Conservation (phyloP, 1,140 invertebrate species). For the Spodoptera frugiperda region DNA sequence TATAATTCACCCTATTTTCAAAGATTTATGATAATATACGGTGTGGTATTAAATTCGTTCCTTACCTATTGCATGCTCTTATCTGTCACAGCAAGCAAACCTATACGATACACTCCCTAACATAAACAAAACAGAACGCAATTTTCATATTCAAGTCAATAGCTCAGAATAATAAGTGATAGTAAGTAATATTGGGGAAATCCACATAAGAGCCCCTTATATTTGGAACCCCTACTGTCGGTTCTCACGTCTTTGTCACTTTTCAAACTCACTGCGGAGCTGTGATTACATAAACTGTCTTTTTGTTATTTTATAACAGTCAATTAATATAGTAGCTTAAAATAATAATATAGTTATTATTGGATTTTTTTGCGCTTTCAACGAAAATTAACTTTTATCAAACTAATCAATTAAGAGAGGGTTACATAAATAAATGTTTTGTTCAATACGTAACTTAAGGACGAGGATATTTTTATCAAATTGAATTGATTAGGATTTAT, state of each 20-base stretch:
- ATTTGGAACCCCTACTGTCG: slow-evolving; percentile 49
- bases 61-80: slow-evolving; percentile 64
- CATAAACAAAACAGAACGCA: slow-evolving; percentile 82
- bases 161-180: slow-evolving; percentile 84
- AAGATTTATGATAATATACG: slow-evolving; percentile 67
- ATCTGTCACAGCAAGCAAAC: slow-evolving; percentile 62
- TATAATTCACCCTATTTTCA: slow-evolving; percentile 53
- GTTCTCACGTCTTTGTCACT: slow-evolving; percentile 43
- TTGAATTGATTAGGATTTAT: neutral
- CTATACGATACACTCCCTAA: slow-evolving; percentile 63
- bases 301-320: no score
- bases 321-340: no score
- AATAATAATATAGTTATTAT: no score
- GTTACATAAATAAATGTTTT: no score
- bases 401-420: no score
- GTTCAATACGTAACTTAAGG: no score
- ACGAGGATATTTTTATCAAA: neutral
- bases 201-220: slow-evolving; percentile 64
- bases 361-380: no score
- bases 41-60: slow-evolving; percentile 61
- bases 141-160: slow-evolving; percentile 84
- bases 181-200: slow-evolving; percentile 78
- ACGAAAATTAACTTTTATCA: no score
- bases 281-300: no score
- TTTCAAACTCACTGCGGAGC: neutral